Evolutionary conservation across 1,140 invertebrate species (phyloP).

Genomic region (Hycleus phaleratus): DNA sequence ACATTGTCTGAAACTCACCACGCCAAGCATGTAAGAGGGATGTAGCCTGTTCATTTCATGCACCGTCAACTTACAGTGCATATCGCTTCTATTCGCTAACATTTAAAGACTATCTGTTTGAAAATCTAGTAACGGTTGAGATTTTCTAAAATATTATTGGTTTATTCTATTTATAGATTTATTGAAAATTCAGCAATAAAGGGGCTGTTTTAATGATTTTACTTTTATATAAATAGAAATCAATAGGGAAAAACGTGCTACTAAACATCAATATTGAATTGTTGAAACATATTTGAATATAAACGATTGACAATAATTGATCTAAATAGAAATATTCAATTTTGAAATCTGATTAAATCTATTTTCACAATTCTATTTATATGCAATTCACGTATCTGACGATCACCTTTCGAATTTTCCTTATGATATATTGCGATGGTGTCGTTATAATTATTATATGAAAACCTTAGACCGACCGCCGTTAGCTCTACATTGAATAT

Average conservation of each 20-base stretch:
- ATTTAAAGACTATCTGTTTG: too few relatives aligned
- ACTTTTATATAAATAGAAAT: too few relatives aligned
- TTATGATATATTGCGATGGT: slow-evolving; percentile 29
- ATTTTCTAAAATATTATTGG: too few relatives aligned
- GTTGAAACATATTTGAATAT: background rate
- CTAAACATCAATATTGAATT: too few relatives aligned
- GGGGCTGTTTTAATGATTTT: too few relatives aligned
- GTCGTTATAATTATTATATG: slow-evolving; percentile 29
- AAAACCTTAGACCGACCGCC: slow-evolving; percentile 31
- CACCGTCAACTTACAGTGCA: slow-evolving; percentile 25
- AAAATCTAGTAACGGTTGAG: too few relatives aligned
- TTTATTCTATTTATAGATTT: too few relatives aligned
- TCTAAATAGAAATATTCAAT: slow-evolving; percentile 20
- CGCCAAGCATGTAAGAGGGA: slow-evolving; percentile 14
- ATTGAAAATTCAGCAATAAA: too few relatives aligned
- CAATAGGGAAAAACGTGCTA: too few relatives aligned
- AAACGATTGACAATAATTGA: slow-evolving; percentile 6
- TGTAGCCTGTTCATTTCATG: slow-evolving; percentile 23
- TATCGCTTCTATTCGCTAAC: too few relatives aligned
- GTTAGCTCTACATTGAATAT: slow-evolving; percentile 28
- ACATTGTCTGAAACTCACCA: slow-evolving; percentile 17
- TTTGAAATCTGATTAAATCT: slow-evolving; percentile 20
- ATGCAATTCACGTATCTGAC: slow-evolving; percentile 28
- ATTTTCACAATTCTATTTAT: slow-evolving; percentile 14
- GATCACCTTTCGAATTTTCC: slow-evolving; percentile 30